Evolutionary conservation across 2,888 invertebrate genomes (phyloP).

Genomic region (Lepidochrysops patricia): DNA sequence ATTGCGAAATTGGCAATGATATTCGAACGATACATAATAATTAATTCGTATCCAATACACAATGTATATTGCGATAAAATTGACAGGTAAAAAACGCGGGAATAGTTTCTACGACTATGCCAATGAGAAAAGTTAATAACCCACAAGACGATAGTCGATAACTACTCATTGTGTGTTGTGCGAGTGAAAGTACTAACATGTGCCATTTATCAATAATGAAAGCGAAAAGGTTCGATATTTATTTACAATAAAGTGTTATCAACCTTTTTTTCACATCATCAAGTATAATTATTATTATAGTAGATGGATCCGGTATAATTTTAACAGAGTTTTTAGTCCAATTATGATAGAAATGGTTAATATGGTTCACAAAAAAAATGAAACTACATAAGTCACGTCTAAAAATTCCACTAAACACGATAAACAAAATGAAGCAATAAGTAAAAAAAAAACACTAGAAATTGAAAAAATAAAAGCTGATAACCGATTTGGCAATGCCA

Average conservation of each 20-base stretch:
- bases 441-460: background rate
- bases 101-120: conserved; percentile 32
- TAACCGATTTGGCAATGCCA: too few relatives aligned
- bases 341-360: too few relatives aligned
- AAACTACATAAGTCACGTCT: background rate
- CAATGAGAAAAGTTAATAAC: conserved; percentile 29
- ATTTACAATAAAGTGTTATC: conserved; percentile 18
- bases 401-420: background rate
- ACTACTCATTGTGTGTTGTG: conserved; percentile 32
- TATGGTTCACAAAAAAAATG: background rate
- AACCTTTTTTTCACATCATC: conserved; percentile 18
- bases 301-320: background rate
- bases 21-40: background rate
- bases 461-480: too few relatives aligned
- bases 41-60: conserved; percentile 1
- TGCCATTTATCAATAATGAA: conserved; percentile 13
- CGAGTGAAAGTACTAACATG: conserved; percentile 50
- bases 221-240: conserved; percentile 7
- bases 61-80: conserved; percentile 23
- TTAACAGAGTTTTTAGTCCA: too few relatives aligned
- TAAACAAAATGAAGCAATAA: background rate
- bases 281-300: too few relatives aligned
- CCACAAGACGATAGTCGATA: conserved; percentile 21
- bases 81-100: conserved; percentile 37
- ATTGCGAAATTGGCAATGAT: background rate